Percentiles rank a stretch among this genome's conserved stretches.
phyloP scores from a whole-genome alignment of 2,113 vertebrate species.

The Penelope pileata region DNA sequence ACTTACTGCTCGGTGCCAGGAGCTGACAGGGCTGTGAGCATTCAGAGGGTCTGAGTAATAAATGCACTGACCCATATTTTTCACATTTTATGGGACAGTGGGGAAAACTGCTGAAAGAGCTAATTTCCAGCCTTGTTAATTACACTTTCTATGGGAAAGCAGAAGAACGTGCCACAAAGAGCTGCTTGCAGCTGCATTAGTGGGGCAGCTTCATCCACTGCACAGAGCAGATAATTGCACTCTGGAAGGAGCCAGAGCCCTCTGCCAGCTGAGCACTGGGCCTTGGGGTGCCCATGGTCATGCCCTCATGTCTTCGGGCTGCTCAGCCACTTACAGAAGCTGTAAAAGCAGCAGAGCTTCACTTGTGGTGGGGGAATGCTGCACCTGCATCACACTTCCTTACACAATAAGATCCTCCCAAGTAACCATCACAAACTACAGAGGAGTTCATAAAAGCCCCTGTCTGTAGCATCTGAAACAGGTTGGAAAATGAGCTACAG shows the following conservation, averaged over 20 bases:
- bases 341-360: neutral
- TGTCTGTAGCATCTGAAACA: neutral
- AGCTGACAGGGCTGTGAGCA: constrained; percentile 49
- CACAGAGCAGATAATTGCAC: constrained; percentile 19
- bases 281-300: neutral
- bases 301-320: neutral
- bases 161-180: constrained; percentile 15
- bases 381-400: neutral
- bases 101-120: constrained; percentile 66
- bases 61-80: constrained; percentile 67
- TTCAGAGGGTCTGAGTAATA: constrained; percentile 62
- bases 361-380: neutral
- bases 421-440: neutral
- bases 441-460: constrained; percentile 12
- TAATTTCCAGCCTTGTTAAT: constrained; percentile 68
- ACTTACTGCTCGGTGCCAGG: constrained; percentile 52
- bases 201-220: constrained; percentile 10
- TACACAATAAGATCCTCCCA: constrained; percentile 18
- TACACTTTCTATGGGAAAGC: constrained; percentile 50
- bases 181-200: constrained; percentile 35
- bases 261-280: neutral
- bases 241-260: neutral
- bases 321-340: neutral
- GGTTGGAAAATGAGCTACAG: neutral
- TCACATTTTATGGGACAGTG: constrained; percentile 70